Evolutionary conservation across 2,113 vertebrate genomes (phyloP).

Genomic region (Sturnus vulgaris): DNA sequence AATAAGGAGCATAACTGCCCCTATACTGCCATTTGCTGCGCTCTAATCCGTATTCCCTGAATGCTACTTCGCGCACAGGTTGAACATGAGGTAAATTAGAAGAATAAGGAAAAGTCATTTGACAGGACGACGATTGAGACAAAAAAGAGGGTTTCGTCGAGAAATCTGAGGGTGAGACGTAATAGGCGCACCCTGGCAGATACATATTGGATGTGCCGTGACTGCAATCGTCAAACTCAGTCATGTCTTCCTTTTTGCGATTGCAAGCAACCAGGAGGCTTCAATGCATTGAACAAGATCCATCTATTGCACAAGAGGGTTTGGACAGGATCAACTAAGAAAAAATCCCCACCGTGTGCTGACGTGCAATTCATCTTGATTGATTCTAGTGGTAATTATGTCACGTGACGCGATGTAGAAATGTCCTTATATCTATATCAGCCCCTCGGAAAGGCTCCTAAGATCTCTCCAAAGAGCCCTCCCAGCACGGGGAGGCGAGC

Average conservation of each 20-base stretch:
- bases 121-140: slow-evolving; percentile 93
- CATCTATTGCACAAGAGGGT: slow-evolving; percentile 94
- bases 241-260: slow-evolving; percentile 88
- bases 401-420: slow-evolving; percentile 99
- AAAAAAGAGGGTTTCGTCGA: slow-evolving; percentile 93
- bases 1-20: slow-evolving; percentile 92
- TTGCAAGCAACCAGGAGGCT: slow-evolving; percentile 83
- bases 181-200: slow-evolving; percentile 95
- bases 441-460: slow-evolving; percentile 86
- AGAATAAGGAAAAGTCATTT: slow-evolving; percentile 96
- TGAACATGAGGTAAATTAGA: slow-evolving; percentile 94
- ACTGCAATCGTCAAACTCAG: slow-evolving; percentile 95
- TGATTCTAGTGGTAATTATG: slow-evolving; percentile 99
- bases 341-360: slow-evolving; percentile 96
- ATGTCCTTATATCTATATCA: slow-evolving; percentile 99
- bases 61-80: slow-evolving; percentile 94
- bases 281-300: slow-evolving; percentile 91
- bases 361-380: slow-evolving; percentile 99
- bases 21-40: slow-evolving; percentile 94
- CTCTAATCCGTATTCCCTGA: slow-evolving; percentile 96
- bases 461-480: slow-evolving; percentile 80
- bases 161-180: slow-evolving; percentile 95
- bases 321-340: slow-evolving; percentile 89
- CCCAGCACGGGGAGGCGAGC: slow-evolving; percentile 71
- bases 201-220: slow-evolving; percentile 95